A percentile compares a stretch with the other conserved stretches of the same genome.
Evolutionary conservation across 2,113 vertebrate genomes (phyloP).

Genomic region (Marmota flaviventris): DNA sequence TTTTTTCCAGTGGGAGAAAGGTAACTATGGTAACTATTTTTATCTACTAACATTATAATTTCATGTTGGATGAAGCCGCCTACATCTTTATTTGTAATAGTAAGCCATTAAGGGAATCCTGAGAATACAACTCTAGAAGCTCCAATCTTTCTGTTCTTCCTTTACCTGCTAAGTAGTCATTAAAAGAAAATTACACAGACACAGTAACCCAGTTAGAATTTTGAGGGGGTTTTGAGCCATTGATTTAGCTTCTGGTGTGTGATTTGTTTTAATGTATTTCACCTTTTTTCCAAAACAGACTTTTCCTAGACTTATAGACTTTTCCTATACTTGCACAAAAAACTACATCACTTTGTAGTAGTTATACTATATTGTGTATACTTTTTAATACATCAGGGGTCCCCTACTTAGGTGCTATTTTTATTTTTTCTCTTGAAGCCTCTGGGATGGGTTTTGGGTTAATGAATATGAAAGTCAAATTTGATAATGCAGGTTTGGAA

Average conservation of each 20-base stretch:
- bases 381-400: neutral
- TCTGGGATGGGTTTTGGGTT: neutral
- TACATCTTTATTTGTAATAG: conserved; percentile 76
- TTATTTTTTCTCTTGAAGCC: neutral
- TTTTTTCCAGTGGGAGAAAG: conserved; percentile 59
- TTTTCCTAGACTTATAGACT: conserved; percentile 1
- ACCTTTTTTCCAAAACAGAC: conserved; percentile 16
- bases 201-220: conserved; percentile 51
- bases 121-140: conserved; percentile 62
- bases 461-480: neutral
- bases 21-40: conserved; percentile 81
- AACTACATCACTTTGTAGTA: conserved; percentile 11
- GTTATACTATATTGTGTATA: neutral
- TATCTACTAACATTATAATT: conserved; percentile 76
- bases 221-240: conserved; percentile 1
- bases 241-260: conserved; percentile 47
- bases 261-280: conserved; percentile 57
- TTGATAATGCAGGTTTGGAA: neutral
- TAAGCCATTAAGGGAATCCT: conserved; percentile 67
- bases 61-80: conserved; percentile 72
- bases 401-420: neutral
- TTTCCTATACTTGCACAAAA: neutral
- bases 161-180: conserved; percentile 69
- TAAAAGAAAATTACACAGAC: conserved; percentile 70
- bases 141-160: conserved; percentile 38